Conservation (phyloP, 2,888 invertebrate genomes). For the Incurvaria masculella region DNA sequence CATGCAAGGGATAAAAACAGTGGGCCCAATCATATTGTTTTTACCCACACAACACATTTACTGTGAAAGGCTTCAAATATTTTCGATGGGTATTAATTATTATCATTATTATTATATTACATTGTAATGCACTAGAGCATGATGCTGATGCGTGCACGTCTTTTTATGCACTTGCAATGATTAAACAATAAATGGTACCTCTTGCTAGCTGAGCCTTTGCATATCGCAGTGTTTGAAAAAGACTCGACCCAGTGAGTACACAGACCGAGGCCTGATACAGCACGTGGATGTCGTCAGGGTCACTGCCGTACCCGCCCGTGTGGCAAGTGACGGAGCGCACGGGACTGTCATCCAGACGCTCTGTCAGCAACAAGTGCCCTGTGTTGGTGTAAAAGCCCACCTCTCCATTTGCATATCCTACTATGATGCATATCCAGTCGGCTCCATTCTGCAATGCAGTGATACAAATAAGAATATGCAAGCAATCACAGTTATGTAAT, state of each 20-base stretch:
- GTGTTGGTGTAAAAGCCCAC: conserved; percentile 88
- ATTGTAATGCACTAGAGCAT: too few species aligned
- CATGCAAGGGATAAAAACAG: too few species aligned
- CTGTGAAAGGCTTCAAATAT: too few species aligned
- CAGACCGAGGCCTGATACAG: conserved; percentile 70
- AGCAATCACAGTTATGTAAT: not conserved
- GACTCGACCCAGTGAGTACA: conserved; percentile 69
- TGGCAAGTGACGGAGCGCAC: conserved; percentile 79
- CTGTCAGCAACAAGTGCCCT: conserved; percentile 76
- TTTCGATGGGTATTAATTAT: too few species aligned
- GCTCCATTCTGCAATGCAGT: conserved; percentile 58
- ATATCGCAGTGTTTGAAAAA: conserved; percentile 76
- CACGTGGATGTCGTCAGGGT: conserved; percentile 70
- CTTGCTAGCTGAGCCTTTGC: conserved; percentile 76
- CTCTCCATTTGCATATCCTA: conserved; percentile 83
- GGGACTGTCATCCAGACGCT: conserved; percentile 80
- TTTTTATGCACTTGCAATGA: too few species aligned
- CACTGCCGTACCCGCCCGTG: conserved; percentile 49
- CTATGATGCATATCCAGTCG: conserved; percentile 91
- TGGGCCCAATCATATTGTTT: too few species aligned
- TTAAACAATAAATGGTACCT: conserved; percentile 48
- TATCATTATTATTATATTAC: too few species aligned
- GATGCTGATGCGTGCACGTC: too few species aligned
- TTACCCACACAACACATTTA: too few species aligned
- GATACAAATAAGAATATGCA: not conserved